These are phyloP conservation scores for Crypturellus undulatus DNA, from an alignment of 2,113 vertebrate genomes.

Conservation along the genomic window DNA sequence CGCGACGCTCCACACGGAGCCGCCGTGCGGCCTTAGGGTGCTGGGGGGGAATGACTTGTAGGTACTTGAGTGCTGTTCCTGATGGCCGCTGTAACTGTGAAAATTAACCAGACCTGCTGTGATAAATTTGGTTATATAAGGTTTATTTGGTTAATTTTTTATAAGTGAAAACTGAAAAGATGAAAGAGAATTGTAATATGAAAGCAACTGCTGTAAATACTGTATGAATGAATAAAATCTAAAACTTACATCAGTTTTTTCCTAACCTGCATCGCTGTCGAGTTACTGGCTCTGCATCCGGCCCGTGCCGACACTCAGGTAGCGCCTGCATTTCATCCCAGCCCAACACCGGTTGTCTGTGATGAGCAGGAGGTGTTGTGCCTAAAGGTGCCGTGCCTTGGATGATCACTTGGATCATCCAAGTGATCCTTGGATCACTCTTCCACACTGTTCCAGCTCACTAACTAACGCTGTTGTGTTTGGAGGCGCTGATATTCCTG, in stretches of 20 bases:
- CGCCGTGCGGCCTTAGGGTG: constrained; percentile 8
- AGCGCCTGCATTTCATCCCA: neutral
- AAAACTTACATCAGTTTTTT: constrained; percentile 67
- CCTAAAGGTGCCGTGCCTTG: too few species aligned
- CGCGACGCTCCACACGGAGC: too few species aligned
- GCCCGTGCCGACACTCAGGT: neutral
- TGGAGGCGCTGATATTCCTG: neutral
- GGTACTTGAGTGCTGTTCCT: constrained; percentile 75
- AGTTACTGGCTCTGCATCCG: neutral
- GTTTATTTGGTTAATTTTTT: constrained; percentile 82
- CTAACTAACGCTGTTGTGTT: neutral
- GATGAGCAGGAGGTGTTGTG: neutral
- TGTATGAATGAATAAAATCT: constrained; percentile 88
- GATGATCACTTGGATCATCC: too few species aligned
- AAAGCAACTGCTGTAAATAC: constrained; percentile 93
- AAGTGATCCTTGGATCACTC: too few species aligned
- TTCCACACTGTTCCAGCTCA: neutral
- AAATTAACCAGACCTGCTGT: constrained; percentile 79
- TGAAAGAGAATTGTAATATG: constrained; percentile 91
- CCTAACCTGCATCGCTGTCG: constrained; percentile 58
- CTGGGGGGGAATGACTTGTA: constrained; percentile 72
- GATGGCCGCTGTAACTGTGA: constrained; percentile 79
- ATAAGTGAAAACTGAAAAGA: constrained; percentile 87
- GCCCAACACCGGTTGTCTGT: fast-evolving
- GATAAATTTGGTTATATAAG: constrained; percentile 81